These are phyloP conservation scores for Bostrychus sinensis DNA, from an alignment of 2,113 vertebrate genomes.

Conservation along the genomic window DNA sequence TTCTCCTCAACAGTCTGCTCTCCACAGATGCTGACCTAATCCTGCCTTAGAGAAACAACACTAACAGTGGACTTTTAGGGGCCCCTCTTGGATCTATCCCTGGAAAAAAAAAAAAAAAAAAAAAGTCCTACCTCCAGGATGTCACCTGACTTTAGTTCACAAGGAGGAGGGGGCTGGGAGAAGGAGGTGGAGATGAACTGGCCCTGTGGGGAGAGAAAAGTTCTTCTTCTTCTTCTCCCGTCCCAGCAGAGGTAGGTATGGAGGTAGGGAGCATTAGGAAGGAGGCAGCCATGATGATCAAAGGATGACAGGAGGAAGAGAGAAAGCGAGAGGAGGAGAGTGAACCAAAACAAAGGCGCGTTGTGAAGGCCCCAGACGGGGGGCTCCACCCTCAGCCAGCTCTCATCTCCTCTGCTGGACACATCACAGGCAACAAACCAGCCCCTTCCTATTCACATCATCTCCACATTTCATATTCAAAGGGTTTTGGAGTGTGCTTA, in stretches of 20 bases:
- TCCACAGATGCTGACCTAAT: conserved; percentile 60
- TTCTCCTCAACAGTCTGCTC: conserved; percentile 29
- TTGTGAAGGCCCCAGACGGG: conserved; percentile 68
- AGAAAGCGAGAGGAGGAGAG: conserved; percentile 72
- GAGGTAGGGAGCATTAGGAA: conserved; percentile 49
- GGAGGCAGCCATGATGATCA: conserved; percentile 76
- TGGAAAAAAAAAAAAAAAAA: too few relatives aligned
- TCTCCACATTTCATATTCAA: conserved; percentile 23
- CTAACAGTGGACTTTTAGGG: conserved; percentile 26
- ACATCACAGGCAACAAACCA: conserved; percentile 55
- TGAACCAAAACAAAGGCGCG: conserved; percentile 76
- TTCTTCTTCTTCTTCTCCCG: conserved; percentile 40
- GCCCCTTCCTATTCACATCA: conserved; percentile 23
- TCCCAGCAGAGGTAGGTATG: conserved; percentile 52
- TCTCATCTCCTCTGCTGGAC: conserved; percentile 59
- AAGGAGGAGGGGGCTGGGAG: conserved; percentile 8
- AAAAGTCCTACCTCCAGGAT: conserved; percentile 37
- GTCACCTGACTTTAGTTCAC: conserved; percentile 53
- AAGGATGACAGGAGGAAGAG: conserved; percentile 75
- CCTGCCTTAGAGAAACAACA: conserved; percentile 24
- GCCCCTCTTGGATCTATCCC: conserved; percentile 24
- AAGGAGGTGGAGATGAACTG: conserved; percentile 35
- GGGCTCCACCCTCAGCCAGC: conserved; percentile 67
- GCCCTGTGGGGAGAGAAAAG: conserved; percentile 41
- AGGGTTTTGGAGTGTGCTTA: conserved; percentile 3